Base-by-base conservation (phyloP, 2,888 invertebrate species). In the Pyrgus malvae region DNA sequence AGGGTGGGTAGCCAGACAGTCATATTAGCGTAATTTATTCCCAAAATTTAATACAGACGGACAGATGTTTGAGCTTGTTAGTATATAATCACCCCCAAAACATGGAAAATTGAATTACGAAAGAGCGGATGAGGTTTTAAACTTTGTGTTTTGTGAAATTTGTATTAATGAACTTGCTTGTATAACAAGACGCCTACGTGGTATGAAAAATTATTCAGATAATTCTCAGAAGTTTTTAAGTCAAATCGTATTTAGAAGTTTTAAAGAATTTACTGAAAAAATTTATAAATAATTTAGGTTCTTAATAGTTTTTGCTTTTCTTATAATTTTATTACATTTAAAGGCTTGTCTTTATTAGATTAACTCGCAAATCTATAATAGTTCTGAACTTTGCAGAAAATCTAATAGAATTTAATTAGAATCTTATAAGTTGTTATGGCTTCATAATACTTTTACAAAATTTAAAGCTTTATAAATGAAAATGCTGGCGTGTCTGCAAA, bases 51-150 rank as follows among this genome's bases (percentile, higher is more conserved):
- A 56, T 48, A 51, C 46, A 31, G 41, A 46, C 37, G 48, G 51
- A 51, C 56, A 48, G 46, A 46, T 50, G 56, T 51, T 51, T 12
- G 38, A 19, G 46, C 56, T 56, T 56, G 56, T 56, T 56, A 56
- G 40, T 46, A 48, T 41, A 45, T 56, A 56, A 56, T 56, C 40
- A 48, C 48, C 33, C 46, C 45, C 40, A 21, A 40, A 56, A 57
- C 51, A 45, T 14, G 56, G 35, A 6, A 14, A 37, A 57, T 57
- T 42, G 48, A 42, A 48, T 57, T 57, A 57, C 21, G 35, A 21
- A 42, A 44, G 25, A 41, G 29, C 45, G 53, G 29, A 40, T 53
- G 53, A 40, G 53, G 45, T 53, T 53, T 51, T 53, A 45, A 53
- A 53, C 45, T 53, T 53, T 44, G 35, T 53, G 45, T 53, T 44